Evolutionary conservation across 2,113 vertebrate species (phyloP), one percentile per base, ranked within the genome.

Genomic region (Otis tarda): DNA sequence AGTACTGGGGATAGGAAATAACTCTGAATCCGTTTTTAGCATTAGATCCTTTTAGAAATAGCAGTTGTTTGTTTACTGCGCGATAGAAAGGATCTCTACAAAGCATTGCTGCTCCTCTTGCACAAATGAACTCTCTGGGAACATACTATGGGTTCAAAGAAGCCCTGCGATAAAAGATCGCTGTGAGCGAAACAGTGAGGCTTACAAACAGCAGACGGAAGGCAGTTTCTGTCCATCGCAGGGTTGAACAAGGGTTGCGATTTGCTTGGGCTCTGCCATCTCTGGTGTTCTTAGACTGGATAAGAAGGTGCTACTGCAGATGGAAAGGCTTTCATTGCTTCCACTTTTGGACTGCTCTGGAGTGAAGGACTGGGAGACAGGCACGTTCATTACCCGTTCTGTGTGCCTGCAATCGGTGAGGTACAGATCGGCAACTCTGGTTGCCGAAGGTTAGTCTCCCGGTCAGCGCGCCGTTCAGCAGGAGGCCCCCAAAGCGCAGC

Each of bases 351-450:
- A 5, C 10, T 18, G 24, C 33, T 41, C 4, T 3, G 57, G 65
- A 43, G 37, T 1, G 21, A 25, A 22, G 65, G 65, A 22, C 4
- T 1, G 9, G 37, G 52, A 85, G 71, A 35, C 35, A 49, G 63
- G 13, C 23, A 1, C 5, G 0, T 23, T 53, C 39, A 12, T 21
- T 4, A 28, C 8, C 13, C 5, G 31, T 5, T 27, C n/a, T 19
- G 13, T 5, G 4, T 10, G 1, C 43, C 53, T 60, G 35, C 63
- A 15, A 1, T 21, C 63, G 7, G 8, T 0, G 11, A 8, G 49
- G 33, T 11, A 11, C 30, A 21, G 2, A 45, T 37, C 30, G 4
- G 24, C 3, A 1, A 14, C 0, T 19, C 47, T 14, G 23, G 23
- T 14, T 64, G 71, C 56, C 60, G 9, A 30, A 59, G 83, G 49